Percentiles rank a stretch among this genome's conserved stretches.
Evolutionary conservation across 2,113 vertebrate species (phyloP).

Genomic region (Psittacara wagleri): DNA sequence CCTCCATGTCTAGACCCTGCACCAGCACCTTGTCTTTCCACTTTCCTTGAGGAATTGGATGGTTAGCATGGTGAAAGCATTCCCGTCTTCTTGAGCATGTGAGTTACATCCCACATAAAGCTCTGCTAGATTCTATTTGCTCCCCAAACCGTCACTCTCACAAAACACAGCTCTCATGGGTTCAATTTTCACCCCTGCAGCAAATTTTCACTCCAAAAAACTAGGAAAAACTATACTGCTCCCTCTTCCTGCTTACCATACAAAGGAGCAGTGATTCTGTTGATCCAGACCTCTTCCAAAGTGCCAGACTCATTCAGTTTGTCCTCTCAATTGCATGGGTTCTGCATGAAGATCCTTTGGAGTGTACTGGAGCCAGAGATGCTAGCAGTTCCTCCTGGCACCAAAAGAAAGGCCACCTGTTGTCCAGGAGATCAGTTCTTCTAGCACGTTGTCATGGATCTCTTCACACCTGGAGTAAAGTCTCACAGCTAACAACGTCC

Average conservation of each 20-base stretch:
- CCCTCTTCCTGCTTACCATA: neutral
- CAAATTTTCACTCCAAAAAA: accelerated
- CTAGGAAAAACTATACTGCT: neutral
- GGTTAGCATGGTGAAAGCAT: neutral
- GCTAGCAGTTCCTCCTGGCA: neutral
- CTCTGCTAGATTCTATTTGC: neutral
- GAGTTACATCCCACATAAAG: neutral
- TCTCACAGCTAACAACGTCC: neutral
- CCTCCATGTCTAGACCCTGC: neutral
- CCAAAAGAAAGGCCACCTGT: neutral
- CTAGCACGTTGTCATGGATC: neutral
- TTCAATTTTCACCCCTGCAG: neutral
- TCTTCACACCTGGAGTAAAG: neutral
- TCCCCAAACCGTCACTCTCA: neutral
- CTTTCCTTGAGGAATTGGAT: neutral
- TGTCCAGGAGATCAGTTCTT: neutral
- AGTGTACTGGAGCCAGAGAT: neutral
- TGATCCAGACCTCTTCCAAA: neutral
- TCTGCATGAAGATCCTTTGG: neutral
- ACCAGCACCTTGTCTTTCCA: neutral
- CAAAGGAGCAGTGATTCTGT: neutral
- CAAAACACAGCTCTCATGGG: neutral
- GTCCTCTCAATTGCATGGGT: neutral
- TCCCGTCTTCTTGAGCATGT: neutral
- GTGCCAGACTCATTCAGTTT: neutral